Evolutionary conservation across 1,140 invertebrate species (phyloP).

Genomic region (Pogonognathellus flavescens): DNA sequence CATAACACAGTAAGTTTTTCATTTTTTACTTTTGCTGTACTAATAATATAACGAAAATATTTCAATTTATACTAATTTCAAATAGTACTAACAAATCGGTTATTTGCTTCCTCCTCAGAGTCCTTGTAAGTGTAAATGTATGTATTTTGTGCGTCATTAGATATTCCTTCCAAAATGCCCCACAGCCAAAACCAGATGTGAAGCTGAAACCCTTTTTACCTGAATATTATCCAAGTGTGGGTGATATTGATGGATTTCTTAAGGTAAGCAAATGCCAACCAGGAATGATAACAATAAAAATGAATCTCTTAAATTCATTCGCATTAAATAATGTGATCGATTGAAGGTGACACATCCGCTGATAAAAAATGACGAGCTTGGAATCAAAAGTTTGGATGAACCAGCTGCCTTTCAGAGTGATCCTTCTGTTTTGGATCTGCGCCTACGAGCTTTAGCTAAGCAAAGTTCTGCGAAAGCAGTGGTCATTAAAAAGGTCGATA

Average conservation of each 20-base stretch:
- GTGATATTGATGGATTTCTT: conserved; percentile 97
- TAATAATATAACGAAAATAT: too few relatives aligned
- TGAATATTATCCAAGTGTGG: conserved; percentile 97
- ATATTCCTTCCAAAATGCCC: not conserved
- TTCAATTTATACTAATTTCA: not conserved
- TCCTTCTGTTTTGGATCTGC: conserved; percentile 91
- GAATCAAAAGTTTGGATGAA: conserved; percentile 92
- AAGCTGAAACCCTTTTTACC: conserved; percentile 95
- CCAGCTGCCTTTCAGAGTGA: conserved; percentile 95
- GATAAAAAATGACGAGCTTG: conserved; percentile 79
- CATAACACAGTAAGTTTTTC: conserved; percentile 81
- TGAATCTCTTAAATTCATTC: too few relatives aligned
- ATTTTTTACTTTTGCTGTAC: too few relatives aligned
- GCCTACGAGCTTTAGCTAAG: conserved; percentile 88
- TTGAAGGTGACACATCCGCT: conserved; percentile 81
- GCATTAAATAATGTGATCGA: not conserved
- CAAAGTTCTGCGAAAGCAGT: conserved; percentile 73
- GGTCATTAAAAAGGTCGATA: conserved; percentile 86
- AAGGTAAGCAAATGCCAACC: conserved; percentile 73
- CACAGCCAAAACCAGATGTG: conserved; percentile 74
- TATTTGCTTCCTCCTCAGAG: too few relatives aligned
- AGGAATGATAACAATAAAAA: not conserved
- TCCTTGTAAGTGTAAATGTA: not conserved
- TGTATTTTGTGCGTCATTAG: not conserved
- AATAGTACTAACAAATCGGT: not conserved